phyloP scores from a whole-genome alignment of 2,113 vertebrate species.

The Limnothrissa miodon region DNA sequence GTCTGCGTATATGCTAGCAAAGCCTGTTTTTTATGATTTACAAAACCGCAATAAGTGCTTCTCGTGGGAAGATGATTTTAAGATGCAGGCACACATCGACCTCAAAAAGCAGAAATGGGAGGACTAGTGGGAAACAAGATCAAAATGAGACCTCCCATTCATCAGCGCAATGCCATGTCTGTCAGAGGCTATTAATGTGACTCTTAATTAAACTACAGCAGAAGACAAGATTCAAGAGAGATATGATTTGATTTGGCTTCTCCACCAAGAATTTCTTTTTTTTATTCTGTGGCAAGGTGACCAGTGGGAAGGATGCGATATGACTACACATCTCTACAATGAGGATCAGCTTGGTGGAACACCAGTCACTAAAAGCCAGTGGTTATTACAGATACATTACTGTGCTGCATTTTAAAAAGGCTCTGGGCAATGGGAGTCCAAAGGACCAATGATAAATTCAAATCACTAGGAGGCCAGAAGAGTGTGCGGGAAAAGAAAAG shows the following conservation, averaged over 20 bases:
- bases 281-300: not conserved
- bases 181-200: not conserved
- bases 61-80: not conserved
- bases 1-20: not conserved
- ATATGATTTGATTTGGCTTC: not conserved
- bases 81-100: not conserved
- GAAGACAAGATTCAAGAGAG: not conserved
- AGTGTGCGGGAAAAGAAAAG: not conserved
- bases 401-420: not conserved
- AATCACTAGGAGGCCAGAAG: not conserved
- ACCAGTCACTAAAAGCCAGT: not conserved
- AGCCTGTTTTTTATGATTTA: not conserved
- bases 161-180: not conserved
- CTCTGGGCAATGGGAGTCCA: not conserved
- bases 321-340: not conserved
- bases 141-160: not conserved
- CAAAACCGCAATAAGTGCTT: not conserved
- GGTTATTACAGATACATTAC: not conserved
- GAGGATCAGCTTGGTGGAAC: not conserved
- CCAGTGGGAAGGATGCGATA: not conserved
- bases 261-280: not conserved
- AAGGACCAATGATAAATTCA: not conserved
- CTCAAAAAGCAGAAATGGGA: not conserved
- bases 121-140: not conserved
- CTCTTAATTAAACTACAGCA: not conserved